A percentile compares a stretch with the other conserved stretches of the same genome.
phyloP scores from a whole-genome alignment of 2,113 vertebrate species.

The Thinocorus orbignyianus region DNA sequence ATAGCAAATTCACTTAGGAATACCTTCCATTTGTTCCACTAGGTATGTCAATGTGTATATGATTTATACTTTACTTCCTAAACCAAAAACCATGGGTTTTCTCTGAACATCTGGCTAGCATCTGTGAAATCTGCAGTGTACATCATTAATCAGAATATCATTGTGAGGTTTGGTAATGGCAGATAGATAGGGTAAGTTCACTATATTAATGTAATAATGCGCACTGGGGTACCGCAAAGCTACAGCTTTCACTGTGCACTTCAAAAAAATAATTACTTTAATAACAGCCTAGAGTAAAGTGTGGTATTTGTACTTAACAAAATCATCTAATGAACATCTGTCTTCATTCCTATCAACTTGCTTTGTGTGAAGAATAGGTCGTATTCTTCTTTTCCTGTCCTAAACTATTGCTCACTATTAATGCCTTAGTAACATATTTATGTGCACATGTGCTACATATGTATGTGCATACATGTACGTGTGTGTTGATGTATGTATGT shows the following conservation, averaged over 20 bases:
- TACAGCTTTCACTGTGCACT: not conserved
- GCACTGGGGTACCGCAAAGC: not conserved
- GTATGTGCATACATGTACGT: fast-evolving
- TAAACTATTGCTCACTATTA: not conserved
- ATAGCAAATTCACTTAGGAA: not conserved
- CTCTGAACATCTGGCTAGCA: constrained; percentile 71
- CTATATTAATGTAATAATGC: constrained; percentile 48
- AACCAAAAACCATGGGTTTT: constrained; percentile 49
- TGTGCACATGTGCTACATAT: not conserved
- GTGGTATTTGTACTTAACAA: not conserved
- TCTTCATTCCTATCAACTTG: not conserved
- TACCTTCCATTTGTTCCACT: constrained; percentile 63
- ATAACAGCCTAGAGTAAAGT: not conserved
- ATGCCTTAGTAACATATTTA: not conserved
- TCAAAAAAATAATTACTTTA: constrained; percentile 29
- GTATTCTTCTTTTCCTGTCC: not conserved
- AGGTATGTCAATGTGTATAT: constrained; percentile 28
- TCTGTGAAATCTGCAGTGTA: constrained; percentile 48
- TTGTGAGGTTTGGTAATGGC: constrained; percentile 51
- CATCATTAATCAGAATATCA: constrained; percentile 69
- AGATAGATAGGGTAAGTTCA: constrained; percentile 23
- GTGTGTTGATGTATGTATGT: not conserved
- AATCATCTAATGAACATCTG: constrained; percentile 18
- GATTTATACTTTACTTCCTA: constrained; percentile 57
- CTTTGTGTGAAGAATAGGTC: not conserved